These are phyloP conservation scores for Huso huso DNA, from an alignment of 2,797 vertebrate genomes.

Conservation along the genomic window DNA sequence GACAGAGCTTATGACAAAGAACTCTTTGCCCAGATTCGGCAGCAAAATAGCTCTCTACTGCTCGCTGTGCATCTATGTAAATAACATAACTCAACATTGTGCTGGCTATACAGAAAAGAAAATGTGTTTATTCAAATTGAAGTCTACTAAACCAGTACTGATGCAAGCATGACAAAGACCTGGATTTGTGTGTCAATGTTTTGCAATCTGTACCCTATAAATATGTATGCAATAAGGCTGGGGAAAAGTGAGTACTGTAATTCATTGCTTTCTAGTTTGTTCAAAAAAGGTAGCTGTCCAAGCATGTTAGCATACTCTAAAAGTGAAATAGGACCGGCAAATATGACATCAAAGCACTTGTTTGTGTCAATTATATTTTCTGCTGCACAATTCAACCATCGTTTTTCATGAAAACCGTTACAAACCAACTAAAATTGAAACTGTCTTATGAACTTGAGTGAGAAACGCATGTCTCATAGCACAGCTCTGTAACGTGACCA, in stretches of 20 bases:
- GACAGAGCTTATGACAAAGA: slow-evolving; percentile 67
- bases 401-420: too few relatives aligned
- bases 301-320: too few relatives aligned
- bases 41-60: slow-evolving; percentile 42
- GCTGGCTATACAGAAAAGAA: slow-evolving; percentile 30
- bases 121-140: slow-evolving; percentile 25
- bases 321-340: too few relatives aligned
- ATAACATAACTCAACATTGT: slow-evolving; percentile 25
- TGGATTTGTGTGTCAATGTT: slow-evolving; percentile 10
- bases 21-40: slow-evolving; percentile 56
- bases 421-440: too few relatives aligned
- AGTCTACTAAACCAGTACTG: slow-evolving; percentile 8
- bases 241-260: not conserved
- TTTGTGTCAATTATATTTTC: too few relatives aligned
- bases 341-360: too few relatives aligned
- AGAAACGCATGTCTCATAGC: too few relatives aligned
- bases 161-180: slow-evolving; percentile 16
- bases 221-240: not conserved
- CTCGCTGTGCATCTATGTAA: slow-evolving; percentile 26
- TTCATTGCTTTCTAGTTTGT: not conserved
- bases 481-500: too few relatives aligned
- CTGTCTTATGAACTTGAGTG: too few relatives aligned
- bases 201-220: not conserved
- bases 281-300: not conserved
- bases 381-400: too few relatives aligned